Percentiles rank a stretch among this genome's conserved stretches.
phyloP scores from a whole-genome alignment of 2,888 invertebrate species.

The Cosmia trapezina region DNA sequence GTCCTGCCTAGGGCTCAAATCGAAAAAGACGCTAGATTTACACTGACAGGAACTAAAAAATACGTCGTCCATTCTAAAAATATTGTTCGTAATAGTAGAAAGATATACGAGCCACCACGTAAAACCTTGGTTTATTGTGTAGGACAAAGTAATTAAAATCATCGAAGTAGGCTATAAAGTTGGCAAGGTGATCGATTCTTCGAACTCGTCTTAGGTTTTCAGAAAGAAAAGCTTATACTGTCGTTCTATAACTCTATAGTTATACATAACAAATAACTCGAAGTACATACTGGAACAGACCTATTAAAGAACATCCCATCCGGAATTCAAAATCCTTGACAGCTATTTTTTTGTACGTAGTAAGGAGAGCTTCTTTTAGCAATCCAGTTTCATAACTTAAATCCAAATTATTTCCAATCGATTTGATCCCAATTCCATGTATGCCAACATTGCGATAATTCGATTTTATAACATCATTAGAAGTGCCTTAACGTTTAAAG shows the following conservation, averaged over 20 bases:
- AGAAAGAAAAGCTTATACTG: background rate
- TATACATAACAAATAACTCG: background rate
- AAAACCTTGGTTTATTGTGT: background rate
- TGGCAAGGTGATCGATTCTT: constrained; percentile 2
- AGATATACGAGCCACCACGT: background rate
- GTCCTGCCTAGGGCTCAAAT: background rate
- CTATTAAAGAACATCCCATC: background rate
- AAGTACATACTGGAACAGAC: background rate
- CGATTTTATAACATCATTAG: constrained; percentile 60
- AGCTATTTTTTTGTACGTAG: background rate
- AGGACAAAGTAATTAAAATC: constrained; percentile 24
- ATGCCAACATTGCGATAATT: constrained; percentile 49
- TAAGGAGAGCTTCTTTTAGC: background rate
- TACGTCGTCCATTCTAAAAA: background rate
- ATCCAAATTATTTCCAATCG: constrained; percentile 45
- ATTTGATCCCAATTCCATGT: constrained; percentile 34
- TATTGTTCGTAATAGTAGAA: background rate
- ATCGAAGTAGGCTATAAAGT: constrained; percentile 11
- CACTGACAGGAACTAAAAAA: too few species aligned
- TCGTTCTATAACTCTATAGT: background rate
- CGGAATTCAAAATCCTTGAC: background rate
- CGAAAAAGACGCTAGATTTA: background rate
- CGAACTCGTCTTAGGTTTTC: background rate
- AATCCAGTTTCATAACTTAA: constrained; percentile 18
- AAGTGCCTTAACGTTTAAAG: constrained; percentile 54